Evolutionary conservation across 2,113 vertebrate genomes (phyloP), one percentile per base, ranked within the genome.

Genomic region (Ammodytes dubius): DNA sequence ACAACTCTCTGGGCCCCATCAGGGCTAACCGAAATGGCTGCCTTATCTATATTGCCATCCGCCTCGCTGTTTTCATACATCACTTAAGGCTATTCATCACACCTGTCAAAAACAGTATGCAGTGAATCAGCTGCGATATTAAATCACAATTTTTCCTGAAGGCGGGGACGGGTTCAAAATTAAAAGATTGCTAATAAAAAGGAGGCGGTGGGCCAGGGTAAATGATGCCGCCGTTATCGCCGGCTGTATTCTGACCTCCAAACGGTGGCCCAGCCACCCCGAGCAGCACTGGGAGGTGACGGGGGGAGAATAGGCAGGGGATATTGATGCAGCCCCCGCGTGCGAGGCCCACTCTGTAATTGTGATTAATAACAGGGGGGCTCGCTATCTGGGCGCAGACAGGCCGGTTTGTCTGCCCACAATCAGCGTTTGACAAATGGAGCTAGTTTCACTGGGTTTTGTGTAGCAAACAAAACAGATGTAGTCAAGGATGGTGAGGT

Each of bases 301-400:
- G 82, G 90, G 87, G 92, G 85, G 70, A 58, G 52, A 70, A 88
- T 91, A 61, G 93, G 91, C 27, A 80, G 88, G 93, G 94, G 95
- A 94, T 96, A 96, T 95, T 95, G 94, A 95, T 96, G 95, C 87
- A 92, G 93, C 96, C 95, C 95, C 94, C 88, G 91, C 91, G 95
- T 85, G 92, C 94, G 87, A 90, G 93, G 94, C 96, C 96, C 94
- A 93, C 94, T 97, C 93, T 97, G 95, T 99, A 99, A 99, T 99
- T 99, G 97, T 99, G 98, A 99, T 99, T 99, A 98, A 99, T 99
- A 97, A 96, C 94, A 88, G 96, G 93, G 95, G 95, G 94, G 94
- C 95, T 96, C 87, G 87, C 96, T 99, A 97, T 99, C 97, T 97
- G 93, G 96, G 96, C 95, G 93, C 95, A 96, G 96, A 97, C 97